A percentile compares a stretch with the other conserved stretches of the same genome.
Evolutionary conservation across 2,797 vertebrate species (phyloP).

Genomic region (Pseudochirops corinnae): DNA sequence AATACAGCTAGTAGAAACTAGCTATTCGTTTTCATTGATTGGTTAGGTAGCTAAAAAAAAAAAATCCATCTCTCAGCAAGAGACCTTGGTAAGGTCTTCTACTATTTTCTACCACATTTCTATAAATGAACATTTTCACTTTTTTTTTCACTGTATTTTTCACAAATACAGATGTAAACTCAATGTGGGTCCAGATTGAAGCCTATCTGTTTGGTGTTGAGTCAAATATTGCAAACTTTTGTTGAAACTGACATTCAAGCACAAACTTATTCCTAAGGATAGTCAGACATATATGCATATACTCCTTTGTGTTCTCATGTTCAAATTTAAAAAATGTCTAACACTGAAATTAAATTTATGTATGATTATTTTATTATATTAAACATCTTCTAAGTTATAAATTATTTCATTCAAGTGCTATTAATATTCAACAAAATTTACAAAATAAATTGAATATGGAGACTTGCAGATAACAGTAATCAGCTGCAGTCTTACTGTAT

Average conservation of each 20-base stretch:
- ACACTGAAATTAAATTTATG: not conserved
- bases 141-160: too few species aligned
- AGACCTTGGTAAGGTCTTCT: not conserved
- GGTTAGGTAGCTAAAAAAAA: not conserved
- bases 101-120: not conserved
- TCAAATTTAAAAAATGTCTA: not conserved
- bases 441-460: not conserved
- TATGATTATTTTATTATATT: not conserved
- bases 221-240: not conserved
- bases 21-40: not conserved
- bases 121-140: not conserved
- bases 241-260: not conserved
- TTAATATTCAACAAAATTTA: not conserved
- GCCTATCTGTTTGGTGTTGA: not conserved
- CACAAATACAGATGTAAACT: not conserved
- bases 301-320: not conserved
- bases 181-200: not conserved
- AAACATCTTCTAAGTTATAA: not conserved
- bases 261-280: not conserved
- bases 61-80: not conserved
- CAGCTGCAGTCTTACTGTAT: not conserved
- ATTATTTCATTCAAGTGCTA: not conserved
- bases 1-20: not conserved
- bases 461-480: not conserved
- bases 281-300: not conserved